Evolutionary conservation across 2,888 invertebrate species (phyloP), one percentile per base, ranked within the genome.

Genomic region (Cataglyphis cursor): DNA sequence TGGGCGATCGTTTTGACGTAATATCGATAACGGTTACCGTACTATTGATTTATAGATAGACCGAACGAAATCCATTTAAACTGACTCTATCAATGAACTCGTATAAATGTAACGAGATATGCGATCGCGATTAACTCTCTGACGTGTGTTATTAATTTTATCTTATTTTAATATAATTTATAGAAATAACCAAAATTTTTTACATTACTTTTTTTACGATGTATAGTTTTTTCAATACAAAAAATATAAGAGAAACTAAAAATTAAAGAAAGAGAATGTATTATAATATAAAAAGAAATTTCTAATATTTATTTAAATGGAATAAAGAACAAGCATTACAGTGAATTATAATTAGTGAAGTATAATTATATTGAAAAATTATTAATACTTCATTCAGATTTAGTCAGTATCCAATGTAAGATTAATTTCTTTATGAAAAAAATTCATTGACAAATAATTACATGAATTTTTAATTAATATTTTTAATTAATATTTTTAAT

Each of bases 1-100:
- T 83, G 88, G 85, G 85, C 87, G 85, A 28, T 51, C 80, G 83
- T 83, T 83, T 85, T 87, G 90, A 89, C 91, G 86, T 86, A 75
- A 85, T 84, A 90, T 90, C 89, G 87, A 90, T 92, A 89, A 86
- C 81, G 80, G 85, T 86, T 85, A 85, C 86, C 89, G 84, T 48
- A 44, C 41, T 51, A 31, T 24, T 41, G 64, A 80, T 85, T 88
- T 83, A 88, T 54, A 83, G 83, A 81, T 76, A 66, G 61, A 80
- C 24, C 51, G 70, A 61, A 66, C 64, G 51, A 84, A 82, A 87
- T 85, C 90, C 81, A 87, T 87, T 89, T 87, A 84, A 74, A 87
- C 84, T 8, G 15, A 68, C 35, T 80, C 82, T 84, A 73, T 57
- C 65, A 66, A 59, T 21, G n/a, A 41, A 68, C 66, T 48, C 12